Conservation (phyloP, 2,888 invertebrate genomes). For the Euclidia mi region DNA sequence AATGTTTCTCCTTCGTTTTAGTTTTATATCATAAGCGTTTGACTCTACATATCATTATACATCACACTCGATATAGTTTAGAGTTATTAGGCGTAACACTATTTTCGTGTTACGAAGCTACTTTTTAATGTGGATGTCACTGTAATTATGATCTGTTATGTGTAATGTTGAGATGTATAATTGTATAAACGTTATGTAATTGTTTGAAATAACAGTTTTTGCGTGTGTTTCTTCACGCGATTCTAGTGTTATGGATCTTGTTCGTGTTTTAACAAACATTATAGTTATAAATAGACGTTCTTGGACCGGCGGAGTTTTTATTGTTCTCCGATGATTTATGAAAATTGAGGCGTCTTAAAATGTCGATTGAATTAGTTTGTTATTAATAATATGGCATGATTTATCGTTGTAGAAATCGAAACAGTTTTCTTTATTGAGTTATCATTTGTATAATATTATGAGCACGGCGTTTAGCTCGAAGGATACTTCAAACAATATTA, state of each 20-base stretch:
- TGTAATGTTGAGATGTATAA: slow-evolving; percentile 17
- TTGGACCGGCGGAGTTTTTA: slow-evolving; percentile 21
- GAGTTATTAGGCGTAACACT: neutral
- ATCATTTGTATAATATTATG: slow-evolving; percentile 1
- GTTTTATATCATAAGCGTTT: slow-evolving; percentile 1
- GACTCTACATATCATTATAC: neutral
- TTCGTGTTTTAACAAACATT: slow-evolving; percentile 17
- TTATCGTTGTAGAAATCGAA: slow-evolving; percentile 24
- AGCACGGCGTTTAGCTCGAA: no score
- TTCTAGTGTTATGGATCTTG: slow-evolving; percentile 11
- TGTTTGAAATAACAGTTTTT: slow-evolving; percentile 20
- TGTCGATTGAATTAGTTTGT: slow-evolving; percentile 22
- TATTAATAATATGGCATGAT: slow-evolving; percentile 30
- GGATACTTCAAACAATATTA: no score
- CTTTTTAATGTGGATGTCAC: slow-evolving; percentile 18
- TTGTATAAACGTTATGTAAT: slow-evolving; percentile 19
- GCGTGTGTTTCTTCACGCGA: slow-evolving; percentile 5
- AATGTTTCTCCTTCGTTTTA: neutral
- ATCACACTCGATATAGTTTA: no score
- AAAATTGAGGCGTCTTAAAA: slow-evolving; percentile 18
- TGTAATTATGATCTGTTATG: slow-evolving; percentile 23
- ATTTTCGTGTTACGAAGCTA: neutral
- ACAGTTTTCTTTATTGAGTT: slow-evolving; percentile 23
- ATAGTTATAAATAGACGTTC: slow-evolving; percentile 28
- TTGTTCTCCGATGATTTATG: slow-evolving; percentile 29